These are phyloP conservation scores for Bos indicus DNA, from an alignment of 2,113 vertebrate species.

Conservation along the genomic window DNA sequence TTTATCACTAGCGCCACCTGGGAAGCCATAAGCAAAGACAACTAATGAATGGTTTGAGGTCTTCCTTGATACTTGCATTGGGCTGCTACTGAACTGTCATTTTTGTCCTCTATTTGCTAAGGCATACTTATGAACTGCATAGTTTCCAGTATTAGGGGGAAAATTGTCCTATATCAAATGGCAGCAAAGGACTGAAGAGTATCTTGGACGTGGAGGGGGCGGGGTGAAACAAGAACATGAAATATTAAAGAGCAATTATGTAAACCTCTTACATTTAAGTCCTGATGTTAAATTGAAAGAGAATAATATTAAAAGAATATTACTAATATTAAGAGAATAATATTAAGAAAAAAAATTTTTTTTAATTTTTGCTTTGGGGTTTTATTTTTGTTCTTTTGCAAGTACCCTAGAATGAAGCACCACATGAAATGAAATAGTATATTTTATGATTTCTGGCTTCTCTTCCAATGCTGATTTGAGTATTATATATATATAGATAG, in stretches of 20 bases:
- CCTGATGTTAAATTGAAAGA: background rate
- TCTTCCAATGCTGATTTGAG: background rate
- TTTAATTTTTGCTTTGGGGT: background rate
- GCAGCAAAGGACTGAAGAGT: background rate
- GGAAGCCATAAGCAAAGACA: background rate
- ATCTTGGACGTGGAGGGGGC: background rate
- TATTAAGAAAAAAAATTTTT: background rate
- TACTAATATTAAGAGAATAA: background rate
- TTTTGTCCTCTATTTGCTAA: background rate
- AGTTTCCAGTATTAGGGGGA: background rate
- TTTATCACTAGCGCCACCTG: background rate
- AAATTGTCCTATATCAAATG: background rate
- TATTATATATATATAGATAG: background rate
- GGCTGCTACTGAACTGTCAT: background rate
- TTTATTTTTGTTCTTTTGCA: background rate
- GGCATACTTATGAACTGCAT: background rate
- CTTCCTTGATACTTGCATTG: background rate
- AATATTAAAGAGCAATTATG: background rate
- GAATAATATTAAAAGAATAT: background rate
- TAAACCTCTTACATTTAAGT: background rate
- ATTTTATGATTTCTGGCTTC: background rate
- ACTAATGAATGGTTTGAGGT: background rate
- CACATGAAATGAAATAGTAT: background rate
- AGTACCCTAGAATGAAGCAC: background rate
- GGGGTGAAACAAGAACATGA: background rate